Evolutionary conservation across 2,888 invertebrate species (phyloP).

Genomic region (Drosophila imparisetae): DNA sequence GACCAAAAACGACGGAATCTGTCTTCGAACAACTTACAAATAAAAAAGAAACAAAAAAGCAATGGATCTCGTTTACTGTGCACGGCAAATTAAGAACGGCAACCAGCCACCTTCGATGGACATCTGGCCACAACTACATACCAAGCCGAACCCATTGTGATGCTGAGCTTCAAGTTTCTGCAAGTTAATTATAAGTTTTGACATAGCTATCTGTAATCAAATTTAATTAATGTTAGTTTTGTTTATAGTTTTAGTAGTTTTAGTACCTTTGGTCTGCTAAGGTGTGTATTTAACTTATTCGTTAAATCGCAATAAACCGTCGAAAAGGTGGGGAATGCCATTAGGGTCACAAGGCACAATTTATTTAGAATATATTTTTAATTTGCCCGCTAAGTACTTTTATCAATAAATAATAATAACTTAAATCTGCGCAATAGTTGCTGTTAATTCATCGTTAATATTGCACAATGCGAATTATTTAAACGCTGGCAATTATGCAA

Average conservation of each 20-base stretch:
- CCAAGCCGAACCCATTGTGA: constrained; percentile 30
- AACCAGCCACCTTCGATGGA: constrained; percentile 22
- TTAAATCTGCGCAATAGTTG: constrained; percentile 2
- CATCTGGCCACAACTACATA: constrained; percentile 9
- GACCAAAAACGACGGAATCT: constrained; percentile 38
- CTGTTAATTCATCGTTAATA: constrained; percentile 6
- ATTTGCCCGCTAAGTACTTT: constrained; percentile 45
- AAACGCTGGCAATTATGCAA: constrained; percentile 13
- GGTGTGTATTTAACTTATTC: neutral
- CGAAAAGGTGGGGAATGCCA: neutral
- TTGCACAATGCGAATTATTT: constrained; percentile 20
- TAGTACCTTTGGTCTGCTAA: neutral
- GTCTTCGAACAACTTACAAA: constrained; percentile 41
- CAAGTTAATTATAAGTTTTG: constrained; percentile 8
- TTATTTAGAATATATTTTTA: constrained; percentile 26
- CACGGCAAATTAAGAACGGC: constrained; percentile 45
- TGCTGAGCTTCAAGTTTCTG: constrained; percentile 25
- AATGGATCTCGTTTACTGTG: constrained; percentile 19
- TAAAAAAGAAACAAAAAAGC: constrained; percentile 21
- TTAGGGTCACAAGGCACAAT: neutral
- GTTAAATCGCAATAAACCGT: neutral
- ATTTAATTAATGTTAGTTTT: constrained; percentile 2
- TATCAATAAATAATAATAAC: neutral
- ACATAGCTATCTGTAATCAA: constrained; percentile 16
- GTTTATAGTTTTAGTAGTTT: neutral